Conservation (phyloP, 2,113 vertebrate species). For the Cathartes aura region DNA sequence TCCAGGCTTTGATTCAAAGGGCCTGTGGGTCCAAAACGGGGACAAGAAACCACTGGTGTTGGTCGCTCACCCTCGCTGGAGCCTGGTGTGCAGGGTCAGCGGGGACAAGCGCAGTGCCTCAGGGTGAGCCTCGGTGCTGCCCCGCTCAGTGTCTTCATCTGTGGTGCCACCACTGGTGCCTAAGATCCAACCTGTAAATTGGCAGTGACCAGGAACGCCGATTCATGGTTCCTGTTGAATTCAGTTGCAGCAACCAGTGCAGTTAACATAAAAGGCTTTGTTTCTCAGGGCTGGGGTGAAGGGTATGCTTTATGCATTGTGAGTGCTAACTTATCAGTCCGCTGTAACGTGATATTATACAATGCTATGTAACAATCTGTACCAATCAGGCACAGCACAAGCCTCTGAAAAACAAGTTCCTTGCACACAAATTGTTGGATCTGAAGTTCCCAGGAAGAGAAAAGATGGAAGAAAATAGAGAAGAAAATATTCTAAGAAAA, state of each 20-base stretch:
- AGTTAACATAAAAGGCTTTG: background rate
- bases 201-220: accelerated
- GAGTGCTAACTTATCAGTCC: background rate
- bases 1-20: background rate
- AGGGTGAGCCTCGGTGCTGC: accelerated
- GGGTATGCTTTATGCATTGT: background rate
- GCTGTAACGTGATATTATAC: background rate
- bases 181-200: accelerated
- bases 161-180: accelerated
- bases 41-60: accelerated
- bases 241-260: background rate
- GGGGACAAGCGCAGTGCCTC: accelerated
- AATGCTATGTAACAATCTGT: background rate
- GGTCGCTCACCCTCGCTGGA: accelerated
- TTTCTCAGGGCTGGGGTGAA: background rate
- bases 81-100: too few relatives aligned
- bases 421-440: background rate
- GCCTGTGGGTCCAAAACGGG: accelerated
- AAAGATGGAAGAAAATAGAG: background rate
- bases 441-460: background rate
- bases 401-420: background rate
- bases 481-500: background rate
- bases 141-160: accelerated
- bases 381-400: background rate
- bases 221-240: accelerated